Evolutionary conservation across 2,888 invertebrate genomes (phyloP).

Genomic region (Tenthredo notha): DNA sequence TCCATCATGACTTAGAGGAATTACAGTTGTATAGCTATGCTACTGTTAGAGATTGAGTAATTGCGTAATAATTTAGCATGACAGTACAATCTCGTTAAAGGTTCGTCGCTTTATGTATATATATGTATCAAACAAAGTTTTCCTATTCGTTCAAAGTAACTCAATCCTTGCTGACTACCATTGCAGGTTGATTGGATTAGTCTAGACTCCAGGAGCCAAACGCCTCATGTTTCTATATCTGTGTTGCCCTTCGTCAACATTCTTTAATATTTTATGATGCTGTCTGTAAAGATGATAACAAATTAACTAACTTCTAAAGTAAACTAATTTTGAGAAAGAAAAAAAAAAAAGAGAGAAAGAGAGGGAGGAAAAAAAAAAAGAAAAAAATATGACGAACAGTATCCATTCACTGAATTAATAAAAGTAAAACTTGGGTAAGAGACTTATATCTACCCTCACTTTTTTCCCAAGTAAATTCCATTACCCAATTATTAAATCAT

Average conservation of each 20-base stretch:
- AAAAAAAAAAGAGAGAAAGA: background rate
- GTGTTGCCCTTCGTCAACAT: background rate
- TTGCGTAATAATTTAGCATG: constrained; percentile 22
- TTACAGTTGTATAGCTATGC: too few species aligned
- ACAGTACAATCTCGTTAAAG: constrained; percentile 25
- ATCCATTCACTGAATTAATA: background rate
- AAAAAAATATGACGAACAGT: background rate
- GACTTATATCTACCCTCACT: background rate
- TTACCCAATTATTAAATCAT: background rate
- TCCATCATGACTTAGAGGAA: constrained; percentile 2
- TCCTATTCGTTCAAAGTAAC: constrained; percentile 1
- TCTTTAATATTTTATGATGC: background rate
- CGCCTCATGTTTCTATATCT: background rate
- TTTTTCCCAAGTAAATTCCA: background rate
- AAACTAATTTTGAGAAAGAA: background rate
- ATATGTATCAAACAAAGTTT: background rate
- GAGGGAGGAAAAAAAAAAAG: background rate
- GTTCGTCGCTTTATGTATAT: background rate
- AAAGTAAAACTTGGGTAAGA: background rate
- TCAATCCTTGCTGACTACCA: background rate
- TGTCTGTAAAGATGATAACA: background rate
- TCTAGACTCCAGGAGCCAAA: background rate
- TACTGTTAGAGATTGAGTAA: background rate
- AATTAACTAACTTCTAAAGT: background rate
- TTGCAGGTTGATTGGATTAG: constrained; percentile 7